These are phyloP conservation scores for Phylloscopus trochiloides DNA, from an alignment of 2,113 vertebrate species.

Conservation along the genomic window DNA sequence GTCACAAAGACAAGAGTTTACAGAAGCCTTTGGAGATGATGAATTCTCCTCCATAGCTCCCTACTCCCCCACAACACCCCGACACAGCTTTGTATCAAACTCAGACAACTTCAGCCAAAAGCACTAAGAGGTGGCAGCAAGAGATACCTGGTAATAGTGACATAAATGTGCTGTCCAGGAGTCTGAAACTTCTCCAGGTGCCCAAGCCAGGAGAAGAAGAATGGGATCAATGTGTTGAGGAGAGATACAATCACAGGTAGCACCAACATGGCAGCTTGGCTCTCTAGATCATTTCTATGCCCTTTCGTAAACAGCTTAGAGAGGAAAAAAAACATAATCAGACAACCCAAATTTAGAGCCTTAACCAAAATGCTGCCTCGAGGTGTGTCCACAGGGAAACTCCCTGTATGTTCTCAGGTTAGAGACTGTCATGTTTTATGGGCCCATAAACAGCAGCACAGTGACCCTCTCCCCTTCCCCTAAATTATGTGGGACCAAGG, in stretches of 20 bases:
- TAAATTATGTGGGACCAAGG: accelerated
- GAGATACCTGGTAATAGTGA: slow-evolving; percentile 82
- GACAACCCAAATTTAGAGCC: neutral
- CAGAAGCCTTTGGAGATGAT: neutral
- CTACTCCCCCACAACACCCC: neutral
- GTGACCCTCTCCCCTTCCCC: neutral
- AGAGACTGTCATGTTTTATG: neutral
- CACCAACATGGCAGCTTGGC: slow-evolving; percentile 81
- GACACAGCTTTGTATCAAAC: neutral
- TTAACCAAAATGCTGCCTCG: neutral
- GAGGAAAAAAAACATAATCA: neutral
- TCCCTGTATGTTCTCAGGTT: neutral
- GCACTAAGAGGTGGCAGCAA: neutral
- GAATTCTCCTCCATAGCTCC: neutral
- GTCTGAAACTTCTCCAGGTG: slow-evolving; percentile 83
- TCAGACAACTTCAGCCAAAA: neutral
- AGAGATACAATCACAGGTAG: slow-evolving; percentile 84
- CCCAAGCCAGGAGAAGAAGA: slow-evolving; percentile 85
- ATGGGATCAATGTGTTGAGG: slow-evolving; percentile 84
- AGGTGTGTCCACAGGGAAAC: neutral
- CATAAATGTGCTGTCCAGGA: slow-evolving; percentile 80
- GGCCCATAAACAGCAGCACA: neutral
- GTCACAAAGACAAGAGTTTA: neutral
- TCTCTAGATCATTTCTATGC: neutral
- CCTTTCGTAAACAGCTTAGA: slow-evolving; percentile 49